Conservation (phyloP, 2,113 vertebrate species). For the Callospermophilus lateralis region DNA sequence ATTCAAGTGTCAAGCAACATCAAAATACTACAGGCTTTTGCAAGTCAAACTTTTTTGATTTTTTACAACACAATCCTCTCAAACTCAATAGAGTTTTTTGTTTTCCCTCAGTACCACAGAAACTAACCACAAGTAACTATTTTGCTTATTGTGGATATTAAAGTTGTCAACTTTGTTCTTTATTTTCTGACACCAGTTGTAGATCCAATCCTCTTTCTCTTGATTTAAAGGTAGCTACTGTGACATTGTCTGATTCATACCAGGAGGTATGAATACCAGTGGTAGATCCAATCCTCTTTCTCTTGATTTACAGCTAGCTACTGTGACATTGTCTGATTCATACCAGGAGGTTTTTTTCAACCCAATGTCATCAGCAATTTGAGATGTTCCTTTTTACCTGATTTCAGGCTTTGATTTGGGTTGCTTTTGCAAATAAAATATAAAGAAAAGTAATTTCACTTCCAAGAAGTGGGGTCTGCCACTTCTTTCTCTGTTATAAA, state of each 20-base stretch:
- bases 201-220: background rate
- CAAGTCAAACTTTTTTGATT: constrained; percentile 19
- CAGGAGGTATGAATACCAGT: background rate
- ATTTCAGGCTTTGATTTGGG: background rate
- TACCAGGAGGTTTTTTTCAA: background rate
- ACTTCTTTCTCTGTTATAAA: background rate
- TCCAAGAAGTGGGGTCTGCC: background rate
- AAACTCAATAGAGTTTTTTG: background rate
- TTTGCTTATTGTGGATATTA: background rate
- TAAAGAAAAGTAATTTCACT: constrained; percentile 24
- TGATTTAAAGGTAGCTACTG: background rate
- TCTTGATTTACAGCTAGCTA: background rate
- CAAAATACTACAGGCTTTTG: background rate
- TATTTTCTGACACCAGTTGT: background rate
- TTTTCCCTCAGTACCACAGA: background rate
- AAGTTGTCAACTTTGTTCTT: background rate
- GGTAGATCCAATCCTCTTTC: background rate
- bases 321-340: background rate
- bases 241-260: background rate
- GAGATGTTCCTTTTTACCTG: background rate
- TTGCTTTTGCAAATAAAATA: constrained; percentile 33
- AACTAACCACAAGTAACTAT: constrained; percentile 17
- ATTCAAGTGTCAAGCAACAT: background rate
- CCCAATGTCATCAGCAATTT: background rate
- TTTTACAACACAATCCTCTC: background rate